A percentile compares a stretch with the other conserved stretches of the same genome.
phyloP scores from a whole-genome alignment of 30 jellyfish, hydroid and myxozoan species.

The Calvadosia cruxmelitensis region DNA sequence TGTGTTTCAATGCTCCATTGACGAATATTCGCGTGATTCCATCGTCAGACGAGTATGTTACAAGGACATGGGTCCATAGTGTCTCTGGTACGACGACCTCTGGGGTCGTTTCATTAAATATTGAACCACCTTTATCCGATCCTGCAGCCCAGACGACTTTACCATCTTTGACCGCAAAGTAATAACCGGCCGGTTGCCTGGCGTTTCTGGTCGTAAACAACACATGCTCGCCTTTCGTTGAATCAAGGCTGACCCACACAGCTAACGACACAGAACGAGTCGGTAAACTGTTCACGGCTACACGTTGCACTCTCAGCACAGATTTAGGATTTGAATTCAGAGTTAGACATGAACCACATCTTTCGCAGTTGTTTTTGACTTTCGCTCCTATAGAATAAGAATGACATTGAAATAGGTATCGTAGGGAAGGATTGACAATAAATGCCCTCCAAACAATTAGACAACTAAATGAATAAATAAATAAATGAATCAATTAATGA shows the following conservation, averaged over 20 bases:
- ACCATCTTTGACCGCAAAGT: slow-evolving; percentile 78
- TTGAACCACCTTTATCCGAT: slow-evolving; percentile 66
- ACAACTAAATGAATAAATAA: too few relatives aligned
- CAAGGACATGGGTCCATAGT: slow-evolving; percentile 84
- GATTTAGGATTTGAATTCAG: slow-evolving; percentile 78
- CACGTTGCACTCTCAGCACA: slow-evolving; percentile 56
- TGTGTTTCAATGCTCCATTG: slow-evolving; percentile 53
- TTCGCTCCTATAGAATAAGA: slow-evolving; percentile 71
- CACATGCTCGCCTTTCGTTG: slow-evolving; percentile 73
- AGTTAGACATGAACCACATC: slow-evolving; percentile 89
- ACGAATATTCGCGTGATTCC: slow-evolving; percentile 62
- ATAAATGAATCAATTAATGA: too few relatives aligned
- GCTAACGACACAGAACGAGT: slow-evolving; percentile 61
- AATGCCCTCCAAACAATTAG: too few relatives aligned
- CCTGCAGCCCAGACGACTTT: slow-evolving; percentile 77
- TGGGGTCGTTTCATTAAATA: slow-evolving; percentile 58
- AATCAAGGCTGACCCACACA: slow-evolving; percentile 71
- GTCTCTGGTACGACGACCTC: slow-evolving; percentile 65
- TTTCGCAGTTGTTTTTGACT: slow-evolving; percentile 75
- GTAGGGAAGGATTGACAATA: too few relatives aligned
- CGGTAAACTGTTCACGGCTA: slow-evolving; percentile 68
- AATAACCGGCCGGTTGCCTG: slow-evolving; percentile 72
- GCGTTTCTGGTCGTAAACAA: slow-evolving; percentile 80
- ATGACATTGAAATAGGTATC: too few relatives aligned
- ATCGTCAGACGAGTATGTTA: slow-evolving; percentile 54